Evolutionary conservation across 2,888 invertebrate genomes (phyloP).

Genomic region (Bombylius major): DNA sequence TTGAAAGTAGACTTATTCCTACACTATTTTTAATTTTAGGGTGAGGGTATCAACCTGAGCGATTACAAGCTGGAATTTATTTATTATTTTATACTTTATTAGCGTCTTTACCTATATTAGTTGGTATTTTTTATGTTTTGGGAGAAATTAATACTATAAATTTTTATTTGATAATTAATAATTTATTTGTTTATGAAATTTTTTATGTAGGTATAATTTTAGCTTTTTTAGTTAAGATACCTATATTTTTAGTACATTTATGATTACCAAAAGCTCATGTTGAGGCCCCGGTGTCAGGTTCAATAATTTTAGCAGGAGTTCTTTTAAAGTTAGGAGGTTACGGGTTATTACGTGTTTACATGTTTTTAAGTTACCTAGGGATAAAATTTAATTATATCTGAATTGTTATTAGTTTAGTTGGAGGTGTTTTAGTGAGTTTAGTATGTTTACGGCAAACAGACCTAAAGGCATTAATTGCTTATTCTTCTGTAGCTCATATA

Average conservation of each 20-base stretch:
- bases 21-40: constrained; percentile 53
- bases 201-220: constrained; percentile 44
- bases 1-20: constrained; percentile 55
- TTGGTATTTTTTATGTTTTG: constrained; percentile 26
- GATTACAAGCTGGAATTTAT: constrained; percentile 51
- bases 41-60: constrained; percentile 56
- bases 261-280: constrained; percentile 65
- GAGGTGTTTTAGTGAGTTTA: constrained; percentile 47
- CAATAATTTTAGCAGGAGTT: constrained; percentile 61
- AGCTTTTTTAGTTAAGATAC: constrained; percentile 59
- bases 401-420: constrained; percentile 43
- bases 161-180: constrained; percentile 41
- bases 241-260: constrained; percentile 56
- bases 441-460: constrained; percentile 56
- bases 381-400: constrained; percentile 42
- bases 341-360: constrained; percentile 47
- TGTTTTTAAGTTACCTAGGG: constrained; percentile 38
- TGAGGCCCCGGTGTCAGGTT: constrained; percentile 58
- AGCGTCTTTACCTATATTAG: constrained; percentile 45
- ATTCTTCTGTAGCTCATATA: constrained; percentile 62
- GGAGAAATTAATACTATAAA: constrained; percentile 36
- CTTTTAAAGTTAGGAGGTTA: constrained; percentile 61
- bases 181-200: constrained; percentile 31
- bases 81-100: constrained; percentile 59
- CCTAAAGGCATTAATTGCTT: constrained; percentile 60